phyloP scores from a whole-genome alignment of 2,113 vertebrate species.

The Laticauda laticaudata region DNA sequence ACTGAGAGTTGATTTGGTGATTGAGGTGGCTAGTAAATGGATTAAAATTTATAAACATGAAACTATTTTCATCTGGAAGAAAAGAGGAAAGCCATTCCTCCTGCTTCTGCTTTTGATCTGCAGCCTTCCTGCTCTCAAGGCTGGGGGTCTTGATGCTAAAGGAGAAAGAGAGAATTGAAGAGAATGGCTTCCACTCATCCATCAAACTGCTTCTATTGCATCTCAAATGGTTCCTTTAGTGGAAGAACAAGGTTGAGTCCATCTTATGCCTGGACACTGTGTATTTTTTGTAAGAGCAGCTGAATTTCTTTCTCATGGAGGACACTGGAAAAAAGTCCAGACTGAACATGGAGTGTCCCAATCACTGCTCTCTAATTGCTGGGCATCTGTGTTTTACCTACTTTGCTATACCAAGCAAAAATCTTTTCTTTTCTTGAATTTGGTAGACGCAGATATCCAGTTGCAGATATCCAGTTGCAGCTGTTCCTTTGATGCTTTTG shows the following conservation, averaged over 20 bases:
- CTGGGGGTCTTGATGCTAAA: neutral
- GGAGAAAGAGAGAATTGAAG: neutral
- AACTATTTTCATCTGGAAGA: neutral
- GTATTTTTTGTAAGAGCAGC: neutral
- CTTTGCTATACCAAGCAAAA: neutral
- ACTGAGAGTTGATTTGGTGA: neutral
- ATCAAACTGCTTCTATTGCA: neutral
- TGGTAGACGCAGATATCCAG: neutral
- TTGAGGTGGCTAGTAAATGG: neutral
- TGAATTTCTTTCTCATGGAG: neutral
- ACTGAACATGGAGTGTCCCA: neutral
- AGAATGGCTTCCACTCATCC: neutral
- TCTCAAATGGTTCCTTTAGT: neutral
- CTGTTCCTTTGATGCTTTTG: neutral
- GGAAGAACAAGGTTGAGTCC: neutral
- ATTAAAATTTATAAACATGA: neutral
- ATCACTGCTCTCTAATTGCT: neutral
- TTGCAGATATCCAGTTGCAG: neutral
- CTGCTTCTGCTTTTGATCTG: neutral
- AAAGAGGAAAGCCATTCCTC: neutral
- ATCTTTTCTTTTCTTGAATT: neutral
- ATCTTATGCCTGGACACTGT: neutral
- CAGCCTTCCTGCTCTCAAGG: neutral
- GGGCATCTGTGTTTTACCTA: neutral
- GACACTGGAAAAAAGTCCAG: neutral